A percentile compares a stretch with the other conserved stretches of the same genome.
Conservation (phyloP, 1,140 invertebrate genomes). For the Penaeus vannamei region DNA sequence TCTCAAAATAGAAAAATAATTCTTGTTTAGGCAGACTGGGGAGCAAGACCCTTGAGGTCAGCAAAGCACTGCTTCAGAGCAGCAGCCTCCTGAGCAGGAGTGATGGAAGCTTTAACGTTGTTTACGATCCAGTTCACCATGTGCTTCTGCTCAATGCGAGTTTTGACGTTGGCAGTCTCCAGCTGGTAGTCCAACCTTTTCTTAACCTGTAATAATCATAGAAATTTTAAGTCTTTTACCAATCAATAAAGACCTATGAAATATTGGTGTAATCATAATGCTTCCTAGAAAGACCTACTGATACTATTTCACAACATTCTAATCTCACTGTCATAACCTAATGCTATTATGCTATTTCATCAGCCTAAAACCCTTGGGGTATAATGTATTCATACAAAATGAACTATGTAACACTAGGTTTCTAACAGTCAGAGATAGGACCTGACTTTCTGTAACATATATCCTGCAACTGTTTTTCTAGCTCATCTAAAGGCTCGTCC, state of each 20-base stretch:
- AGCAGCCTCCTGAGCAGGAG: slow-evolving; percentile 92
- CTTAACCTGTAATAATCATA: slow-evolving; percentile 78
- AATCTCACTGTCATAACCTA: too few species aligned
- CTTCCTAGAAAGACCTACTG: slow-evolving; percentile 13
- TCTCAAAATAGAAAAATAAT: too few species aligned
- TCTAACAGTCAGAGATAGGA: too few species aligned
- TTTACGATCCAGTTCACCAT: slow-evolving; percentile 94
- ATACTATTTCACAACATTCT: too few species aligned
- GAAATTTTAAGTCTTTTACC: neutral
- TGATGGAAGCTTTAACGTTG: slow-evolving; percentile 88
- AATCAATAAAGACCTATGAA: neutral
- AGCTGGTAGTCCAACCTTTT: slow-evolving; percentile 92
- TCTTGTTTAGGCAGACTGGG: slow-evolving; percentile 53
- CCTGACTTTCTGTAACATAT: too few species aligned
- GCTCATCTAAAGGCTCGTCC: too few species aligned
- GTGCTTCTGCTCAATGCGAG: slow-evolving; percentile 89
- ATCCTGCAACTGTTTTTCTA: too few species aligned
- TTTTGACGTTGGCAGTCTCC: slow-evolving; percentile 83
- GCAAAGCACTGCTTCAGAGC: slow-evolving; percentile 90
- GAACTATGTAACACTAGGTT: too few species aligned
- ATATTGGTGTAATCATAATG: neutral
- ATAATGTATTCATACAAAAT: too few species aligned
- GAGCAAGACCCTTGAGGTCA: slow-evolving; percentile 85
- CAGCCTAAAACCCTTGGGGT: too few species aligned
- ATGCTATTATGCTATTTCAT: too few species aligned